Evolutionary conservation across 2,797 vertebrate species (phyloP).

Genomic region (Lagothrix lagotricha): DNA sequence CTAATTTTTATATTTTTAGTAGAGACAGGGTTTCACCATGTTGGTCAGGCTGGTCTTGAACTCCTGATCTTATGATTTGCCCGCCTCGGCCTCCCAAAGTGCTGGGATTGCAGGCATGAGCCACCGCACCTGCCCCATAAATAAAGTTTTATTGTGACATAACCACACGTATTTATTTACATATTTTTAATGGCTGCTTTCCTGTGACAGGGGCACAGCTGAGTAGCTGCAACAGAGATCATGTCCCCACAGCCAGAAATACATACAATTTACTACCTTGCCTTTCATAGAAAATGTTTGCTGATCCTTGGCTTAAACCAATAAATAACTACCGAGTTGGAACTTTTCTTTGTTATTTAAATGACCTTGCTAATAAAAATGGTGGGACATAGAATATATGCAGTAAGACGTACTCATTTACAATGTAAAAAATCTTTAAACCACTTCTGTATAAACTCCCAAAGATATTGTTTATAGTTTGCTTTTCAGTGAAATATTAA

Average conservation of each 20-base stretch:
- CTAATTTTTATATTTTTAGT: too few relatives aligned
- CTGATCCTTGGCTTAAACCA: background rate
- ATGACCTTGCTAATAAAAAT: background rate
- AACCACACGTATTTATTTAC: background rate
- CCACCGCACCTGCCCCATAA: background rate
- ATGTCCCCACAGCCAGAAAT: background rate
- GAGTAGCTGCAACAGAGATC: background rate
- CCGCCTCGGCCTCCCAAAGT: too few relatives aligned
- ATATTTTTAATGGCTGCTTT: background rate
- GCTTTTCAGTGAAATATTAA: background rate
- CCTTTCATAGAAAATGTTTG: background rate
- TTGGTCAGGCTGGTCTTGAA: too few relatives aligned
- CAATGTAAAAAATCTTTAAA: background rate
- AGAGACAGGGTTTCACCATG: too few relatives aligned
- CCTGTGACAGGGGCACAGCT: fast-evolving
- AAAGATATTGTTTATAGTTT: background rate
- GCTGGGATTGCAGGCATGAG: too few relatives aligned
- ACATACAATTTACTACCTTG: background rate
- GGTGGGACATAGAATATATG: too few relatives aligned
- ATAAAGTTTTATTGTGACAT: background rate
- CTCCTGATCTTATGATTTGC: too few relatives aligned
- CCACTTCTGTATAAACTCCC: background rate
- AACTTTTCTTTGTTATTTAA: constrained; percentile 12
- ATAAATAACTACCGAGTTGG: background rate
- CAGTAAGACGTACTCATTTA: background rate